These are phyloP conservation scores for Eremophila alpestris DNA, from an alignment of 2,797 vertebrate species.

Conservation along the genomic window DNA sequence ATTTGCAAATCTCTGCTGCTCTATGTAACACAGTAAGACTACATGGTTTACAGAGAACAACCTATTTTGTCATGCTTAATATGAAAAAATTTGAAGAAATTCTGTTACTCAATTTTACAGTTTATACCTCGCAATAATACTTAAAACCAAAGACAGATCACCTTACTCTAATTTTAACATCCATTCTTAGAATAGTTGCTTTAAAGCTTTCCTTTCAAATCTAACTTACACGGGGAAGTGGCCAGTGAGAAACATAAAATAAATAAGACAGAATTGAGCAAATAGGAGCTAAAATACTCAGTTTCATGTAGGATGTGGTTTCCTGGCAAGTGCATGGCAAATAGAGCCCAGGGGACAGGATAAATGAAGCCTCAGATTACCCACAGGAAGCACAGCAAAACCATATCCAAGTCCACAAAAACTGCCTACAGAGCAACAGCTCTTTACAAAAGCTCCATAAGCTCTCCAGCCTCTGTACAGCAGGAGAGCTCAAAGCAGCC, in stretches of 20 bases:
- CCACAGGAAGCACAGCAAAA: background rate
- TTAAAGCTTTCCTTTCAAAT: background rate
- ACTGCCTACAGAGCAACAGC: background rate
- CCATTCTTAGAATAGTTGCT: background rate
- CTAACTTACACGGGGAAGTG: background rate
- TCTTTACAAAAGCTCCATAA: background rate
- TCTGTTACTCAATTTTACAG: background rate
- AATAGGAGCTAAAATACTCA: background rate
- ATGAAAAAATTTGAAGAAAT: background rate
- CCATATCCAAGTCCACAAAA: background rate
- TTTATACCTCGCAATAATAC: background rate
- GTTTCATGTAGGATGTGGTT: background rate
- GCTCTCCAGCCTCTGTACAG: background rate
- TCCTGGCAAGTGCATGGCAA: background rate
- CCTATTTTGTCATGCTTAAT: background rate
- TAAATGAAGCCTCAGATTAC: background rate
- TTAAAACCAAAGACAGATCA: background rate
- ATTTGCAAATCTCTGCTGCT: background rate
- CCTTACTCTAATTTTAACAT: background rate
- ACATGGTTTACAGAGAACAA: background rate
- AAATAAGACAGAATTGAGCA: background rate
- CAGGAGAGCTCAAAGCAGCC: background rate
- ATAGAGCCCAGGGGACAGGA: background rate
- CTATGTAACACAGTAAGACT: background rate
- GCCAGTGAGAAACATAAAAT: background rate